Percentiles rank a stretch among this genome's conserved stretches.
Evolutionary conservation across 2,888 invertebrate genomes (phyloP).

Genomic region (Xestoiulus laeticollis): DNA sequence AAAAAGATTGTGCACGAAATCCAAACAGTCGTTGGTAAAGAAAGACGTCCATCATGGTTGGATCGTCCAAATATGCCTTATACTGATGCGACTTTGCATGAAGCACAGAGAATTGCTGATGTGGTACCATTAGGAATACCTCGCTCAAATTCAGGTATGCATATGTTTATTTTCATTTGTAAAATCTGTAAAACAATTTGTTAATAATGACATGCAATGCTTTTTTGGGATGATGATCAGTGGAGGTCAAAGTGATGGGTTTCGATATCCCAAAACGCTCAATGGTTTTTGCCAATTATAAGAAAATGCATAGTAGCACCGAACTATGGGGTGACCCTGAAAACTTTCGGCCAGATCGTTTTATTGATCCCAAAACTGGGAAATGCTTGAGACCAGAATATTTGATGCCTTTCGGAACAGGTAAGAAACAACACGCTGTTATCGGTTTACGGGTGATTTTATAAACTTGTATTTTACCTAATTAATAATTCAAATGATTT

Average conservation of each 20-base stretch:
- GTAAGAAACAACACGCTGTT: not conserved
- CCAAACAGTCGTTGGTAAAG: constrained; percentile 21
- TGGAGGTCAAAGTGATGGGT: not conserved
- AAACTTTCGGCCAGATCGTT: constrained; percentile 48
- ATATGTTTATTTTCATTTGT: not conserved
- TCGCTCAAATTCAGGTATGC: constrained; percentile 1
- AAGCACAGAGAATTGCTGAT: constrained; percentile 44
- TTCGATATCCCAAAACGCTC: constrained; percentile 42
- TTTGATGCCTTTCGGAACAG: constrained; percentile 44
- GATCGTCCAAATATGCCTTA: constrained; percentile 43
- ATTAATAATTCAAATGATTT: not conserved
- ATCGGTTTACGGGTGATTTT: not conserved
- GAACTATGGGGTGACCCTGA: constrained; percentile 48
- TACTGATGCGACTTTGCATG: constrained; percentile 4
- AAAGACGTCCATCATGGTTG: constrained; percentile 38
- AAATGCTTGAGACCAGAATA: constrained; percentile 39
- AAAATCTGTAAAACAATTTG: too few relatives aligned
- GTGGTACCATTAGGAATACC: constrained; percentile 45
- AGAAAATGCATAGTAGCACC: not conserved
- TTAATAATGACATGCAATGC: too few relatives aligned
- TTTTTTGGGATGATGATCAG: not conserved
- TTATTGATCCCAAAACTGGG: constrained; percentile 44
- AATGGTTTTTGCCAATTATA: not conserved
- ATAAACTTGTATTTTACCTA: not conserved
- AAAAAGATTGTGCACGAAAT: constrained; percentile 23